Conservation (phyloP, 2,113 vertebrate species). For the Chloropsis hardwickii region DNA sequence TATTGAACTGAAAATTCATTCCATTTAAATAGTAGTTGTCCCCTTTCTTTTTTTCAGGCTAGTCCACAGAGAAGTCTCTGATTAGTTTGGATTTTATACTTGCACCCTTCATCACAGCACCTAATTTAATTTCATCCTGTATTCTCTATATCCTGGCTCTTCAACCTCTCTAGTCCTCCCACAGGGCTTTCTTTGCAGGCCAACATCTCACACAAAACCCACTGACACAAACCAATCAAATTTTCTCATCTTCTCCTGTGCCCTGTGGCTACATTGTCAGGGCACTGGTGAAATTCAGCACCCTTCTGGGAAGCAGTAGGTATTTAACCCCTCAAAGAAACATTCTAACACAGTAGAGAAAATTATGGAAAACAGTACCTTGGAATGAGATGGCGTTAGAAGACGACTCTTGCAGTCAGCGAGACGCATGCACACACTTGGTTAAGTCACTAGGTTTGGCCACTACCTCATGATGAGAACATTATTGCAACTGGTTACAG, state of each 20-base stretch:
- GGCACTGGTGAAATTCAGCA: not conserved
- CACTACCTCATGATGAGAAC: not conserved
- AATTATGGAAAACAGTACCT: not conserved
- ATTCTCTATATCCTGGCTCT: not conserved
- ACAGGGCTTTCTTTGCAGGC: not conserved
- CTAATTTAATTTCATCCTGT: not conserved
- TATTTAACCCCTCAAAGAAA: not conserved
- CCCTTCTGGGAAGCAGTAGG: not conserved
- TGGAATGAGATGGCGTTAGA: not conserved
- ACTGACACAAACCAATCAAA: accelerated
- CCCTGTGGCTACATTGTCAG: not conserved
- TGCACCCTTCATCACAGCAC: not conserved
- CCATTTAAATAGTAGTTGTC: not conserved
- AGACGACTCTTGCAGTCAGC: not conserved
- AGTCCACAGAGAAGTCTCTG: not conserved
- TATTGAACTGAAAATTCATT: not conserved
- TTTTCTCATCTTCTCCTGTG: not conserved
- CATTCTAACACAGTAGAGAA: not conserved
- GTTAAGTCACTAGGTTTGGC: not conserved
- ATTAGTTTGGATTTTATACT: not conserved
- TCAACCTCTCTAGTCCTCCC: not conserved
- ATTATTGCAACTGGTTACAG: not conserved
- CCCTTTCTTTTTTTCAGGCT: not conserved
- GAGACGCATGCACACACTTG: accelerated
- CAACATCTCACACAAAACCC: not conserved